phyloP scores from a whole-genome alignment of 2,113 vertebrate genomes.

The Megaleporinus macrocephalus region DNA sequence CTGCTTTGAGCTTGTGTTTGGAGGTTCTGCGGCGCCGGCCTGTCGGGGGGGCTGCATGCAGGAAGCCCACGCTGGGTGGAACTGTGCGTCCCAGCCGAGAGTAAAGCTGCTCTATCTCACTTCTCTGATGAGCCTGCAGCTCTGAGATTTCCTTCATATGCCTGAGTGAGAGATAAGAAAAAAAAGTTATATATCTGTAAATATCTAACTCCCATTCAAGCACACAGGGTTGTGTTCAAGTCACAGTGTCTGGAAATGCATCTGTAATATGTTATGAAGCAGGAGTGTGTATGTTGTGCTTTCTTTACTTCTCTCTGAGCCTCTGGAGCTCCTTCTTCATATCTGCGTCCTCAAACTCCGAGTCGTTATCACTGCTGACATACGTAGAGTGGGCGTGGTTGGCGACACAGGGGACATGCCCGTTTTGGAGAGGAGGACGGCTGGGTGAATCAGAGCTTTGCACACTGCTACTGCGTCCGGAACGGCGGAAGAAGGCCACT shows the following conservation, averaged over 20 bases:
- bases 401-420: slow-evolving; percentile 62
- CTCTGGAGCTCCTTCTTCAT: slow-evolving; percentile 92
- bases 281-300: background rate
- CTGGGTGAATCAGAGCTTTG: slow-evolving; percentile 83
- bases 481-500: slow-evolving; percentile 88
- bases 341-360: slow-evolving; percentile 93
- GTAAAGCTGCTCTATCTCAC: slow-evolving; percentile 93
- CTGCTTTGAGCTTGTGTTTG: slow-evolving; percentile 91
- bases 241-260: no score
- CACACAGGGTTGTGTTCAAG: no score
- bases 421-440: slow-evolving; percentile 67
- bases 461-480: slow-evolving; percentile 80
- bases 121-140: slow-evolving; percentile 92
- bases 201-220: no score
- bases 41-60: slow-evolving; percentile 85
- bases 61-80: slow-evolving; percentile 87
- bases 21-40: slow-evolving; percentile 86
- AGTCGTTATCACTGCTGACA: slow-evolving; percentile 97
- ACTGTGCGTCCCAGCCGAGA: slow-evolving; percentile 86
- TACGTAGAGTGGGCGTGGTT: slow-evolving; percentile 75
- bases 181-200: no score
- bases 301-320: slow-evolving; percentile 91
- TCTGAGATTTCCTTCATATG: slow-evolving; percentile 97
- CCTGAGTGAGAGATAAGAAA: slow-evolving; percentile 78
- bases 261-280: no score